These are phyloP conservation scores for Thera obeliscata DNA, from an alignment of 2,888 invertebrate genomes.

Conservation along the genomic window DNA sequence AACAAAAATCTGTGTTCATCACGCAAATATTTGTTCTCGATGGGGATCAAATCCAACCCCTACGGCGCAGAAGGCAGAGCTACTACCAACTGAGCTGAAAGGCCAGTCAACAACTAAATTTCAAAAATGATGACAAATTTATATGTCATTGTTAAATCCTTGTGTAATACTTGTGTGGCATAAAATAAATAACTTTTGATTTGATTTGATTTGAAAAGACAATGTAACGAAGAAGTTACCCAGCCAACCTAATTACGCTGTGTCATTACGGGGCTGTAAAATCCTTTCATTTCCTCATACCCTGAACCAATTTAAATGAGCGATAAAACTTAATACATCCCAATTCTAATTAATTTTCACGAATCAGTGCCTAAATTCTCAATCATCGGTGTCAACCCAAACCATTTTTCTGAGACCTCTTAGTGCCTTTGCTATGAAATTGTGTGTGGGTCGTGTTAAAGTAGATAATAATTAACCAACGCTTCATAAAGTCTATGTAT, in stretches of 20 bases:
- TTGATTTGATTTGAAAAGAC: too few relatives aligned
- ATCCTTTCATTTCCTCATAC: slow-evolving; percentile 38
- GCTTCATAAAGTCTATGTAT: background rate
- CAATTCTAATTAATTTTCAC: slow-evolving; percentile 36
- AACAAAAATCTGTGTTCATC: too few relatives aligned
- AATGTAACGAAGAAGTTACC: slow-evolving; percentile 3
- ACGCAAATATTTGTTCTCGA: too few relatives aligned
- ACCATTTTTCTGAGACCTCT: slow-evolving; percentile 8
- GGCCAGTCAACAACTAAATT: too few relatives aligned
- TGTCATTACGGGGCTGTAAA: slow-evolving; percentile 27
- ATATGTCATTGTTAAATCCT: too few relatives aligned
- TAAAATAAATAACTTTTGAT: too few relatives aligned
- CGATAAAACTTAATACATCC: slow-evolving; percentile 37
- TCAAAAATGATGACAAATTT: too few relatives aligned
- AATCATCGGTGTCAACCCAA: slow-evolving; percentile 11
- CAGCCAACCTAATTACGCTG: slow-evolving; percentile 4
- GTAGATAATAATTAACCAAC: background rate
- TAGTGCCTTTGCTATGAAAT: background rate
- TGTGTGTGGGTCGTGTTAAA: slow-evolving; percentile 1
- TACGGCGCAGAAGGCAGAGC: too few relatives aligned
- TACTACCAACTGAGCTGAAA: too few relatives aligned
- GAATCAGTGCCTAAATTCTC: slow-evolving; percentile 21
- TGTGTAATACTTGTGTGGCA: too few relatives aligned
- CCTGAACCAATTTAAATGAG: slow-evolving; percentile 30
- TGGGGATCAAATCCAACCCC: too few relatives aligned